Base-by-base conservation (phyloP, 2,113 vertebrate genomes). In the Melanostigma gelatinosum region DNA sequence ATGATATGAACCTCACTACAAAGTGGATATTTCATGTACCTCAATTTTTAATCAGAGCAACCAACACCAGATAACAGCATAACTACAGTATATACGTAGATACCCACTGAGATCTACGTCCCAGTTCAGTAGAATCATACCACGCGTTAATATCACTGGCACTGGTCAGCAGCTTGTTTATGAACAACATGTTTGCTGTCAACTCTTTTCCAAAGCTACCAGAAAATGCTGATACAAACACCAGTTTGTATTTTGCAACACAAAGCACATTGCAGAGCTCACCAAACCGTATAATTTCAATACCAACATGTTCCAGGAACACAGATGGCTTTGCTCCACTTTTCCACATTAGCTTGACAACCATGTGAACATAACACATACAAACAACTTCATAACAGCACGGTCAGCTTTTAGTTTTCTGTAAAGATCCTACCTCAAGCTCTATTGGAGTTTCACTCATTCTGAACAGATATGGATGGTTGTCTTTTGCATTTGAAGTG, bases 401-500 rank as follows among this genome's bases (percentile, higher is more conserved):
- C 34, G 10, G 22, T 20, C 34, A 55, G 15, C 27, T 9, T 55
- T 48, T n/a, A 20, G 7, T 7, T 69, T 29, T 20, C 64, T 57
- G 18, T 9, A 46, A 27, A 71, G 16, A 3, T 79, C 92, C 79
- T 93, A 95, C 95, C 95, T 94, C 90, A 75, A 84, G 86, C 72
- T 86, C 75, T 48, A 61, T 60, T 63, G 75, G 75, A 65, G 72
- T 87, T 77, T 85, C 88, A 79, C 81, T 91, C 95, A 95, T 90
- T 91, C 80, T 92, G 70, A 78, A 54, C n/a, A 48, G 52, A 57
- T 74, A 57, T 74, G 64, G 73, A 58, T 13, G 60, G 77, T 74
- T 72, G 38, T 77, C 50, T 71, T 81, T 75, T 58, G 65, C 46
- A 22, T 65, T 27, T 63, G 24, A 22, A 20, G 73, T 85, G 18